phyloP scores from a whole-genome alignment of 2,113 vertebrate genomes.

The Panthera tigris region DNA sequence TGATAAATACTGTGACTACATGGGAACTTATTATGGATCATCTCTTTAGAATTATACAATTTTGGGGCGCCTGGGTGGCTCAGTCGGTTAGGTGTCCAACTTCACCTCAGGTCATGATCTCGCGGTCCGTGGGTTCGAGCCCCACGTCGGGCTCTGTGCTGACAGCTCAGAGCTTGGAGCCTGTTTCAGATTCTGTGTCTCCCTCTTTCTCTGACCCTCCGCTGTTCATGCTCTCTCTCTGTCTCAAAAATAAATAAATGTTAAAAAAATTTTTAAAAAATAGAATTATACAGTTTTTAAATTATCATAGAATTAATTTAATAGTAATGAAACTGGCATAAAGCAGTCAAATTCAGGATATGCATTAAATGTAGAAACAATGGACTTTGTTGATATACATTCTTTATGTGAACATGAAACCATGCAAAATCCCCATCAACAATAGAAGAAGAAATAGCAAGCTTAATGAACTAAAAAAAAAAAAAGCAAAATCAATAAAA shows the following conservation, averaged over 20 bases:
- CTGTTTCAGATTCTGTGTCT: too few relatives aligned
- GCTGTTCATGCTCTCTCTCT: too few relatives aligned
- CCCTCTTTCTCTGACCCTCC: too few relatives aligned
- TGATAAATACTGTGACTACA: background rate
- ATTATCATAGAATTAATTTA: background rate
- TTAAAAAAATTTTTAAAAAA: too few relatives aligned
- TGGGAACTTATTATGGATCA: background rate
- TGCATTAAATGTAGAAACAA: background rate
- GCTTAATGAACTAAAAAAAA: background rate
- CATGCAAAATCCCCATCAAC: background rate
- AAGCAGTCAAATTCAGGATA: background rate
- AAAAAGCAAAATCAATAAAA: background rate
- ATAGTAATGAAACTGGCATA: background rate
- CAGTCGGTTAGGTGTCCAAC: too few relatives aligned
- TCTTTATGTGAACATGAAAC: background rate
- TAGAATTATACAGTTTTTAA: conserved; percentile 23
- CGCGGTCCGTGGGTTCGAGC: too few relatives aligned
- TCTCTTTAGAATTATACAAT: background rate
- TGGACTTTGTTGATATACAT: background rate
- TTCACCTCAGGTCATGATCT: too few relatives aligned
- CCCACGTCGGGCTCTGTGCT: too few relatives aligned
- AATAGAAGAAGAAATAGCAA: background rate
- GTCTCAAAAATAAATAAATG: too few relatives aligned
- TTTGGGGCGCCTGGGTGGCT: background rate
- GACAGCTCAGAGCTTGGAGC: too few relatives aligned